Conservation (phyloP, 2,888 invertebrate genomes). For the Cecidostiba fungosa region DNA sequence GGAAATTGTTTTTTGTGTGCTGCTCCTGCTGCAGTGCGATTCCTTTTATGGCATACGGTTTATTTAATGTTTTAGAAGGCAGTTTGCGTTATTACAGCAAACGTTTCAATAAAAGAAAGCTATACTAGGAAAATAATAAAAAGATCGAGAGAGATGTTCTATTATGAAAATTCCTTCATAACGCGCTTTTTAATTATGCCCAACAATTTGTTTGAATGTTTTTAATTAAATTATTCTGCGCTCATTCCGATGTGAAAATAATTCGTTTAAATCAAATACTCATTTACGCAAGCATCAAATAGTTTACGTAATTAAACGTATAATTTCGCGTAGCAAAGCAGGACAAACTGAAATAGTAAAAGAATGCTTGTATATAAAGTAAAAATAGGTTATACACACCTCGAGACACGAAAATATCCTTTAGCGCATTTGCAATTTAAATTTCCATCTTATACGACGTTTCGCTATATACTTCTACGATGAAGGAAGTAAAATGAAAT, state of each 20-base stretch:
- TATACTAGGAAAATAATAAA: no score
- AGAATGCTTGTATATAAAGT: conserved; percentile 13
- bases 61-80: conserved; percentile 11
- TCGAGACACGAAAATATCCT: conserved; percentile 58
- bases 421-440: conserved; percentile 62
- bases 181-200: no score
- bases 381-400: conserved; percentile 51
- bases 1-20: not conserved
- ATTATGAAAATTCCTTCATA: no score
- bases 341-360: conserved; percentile 20
- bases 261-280: no score
- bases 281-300: no score
- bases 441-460: conserved; percentile 57
- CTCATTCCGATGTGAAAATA: not conserved
- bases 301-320: no score
- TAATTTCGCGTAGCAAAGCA: conserved; percentile 5
- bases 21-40: not conserved
- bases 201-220: no score
- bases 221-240: no score
- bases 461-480: conserved; percentile 60
- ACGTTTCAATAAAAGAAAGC: not conserved
- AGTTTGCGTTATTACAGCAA: not conserved
- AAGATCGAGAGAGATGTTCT: no score
- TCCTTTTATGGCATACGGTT: not conserved
- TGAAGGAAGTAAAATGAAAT: conserved; percentile 63